Conservation (phyloP, 2,888 invertebrate genomes). For the Hoplodrina ambigua region DNA sequence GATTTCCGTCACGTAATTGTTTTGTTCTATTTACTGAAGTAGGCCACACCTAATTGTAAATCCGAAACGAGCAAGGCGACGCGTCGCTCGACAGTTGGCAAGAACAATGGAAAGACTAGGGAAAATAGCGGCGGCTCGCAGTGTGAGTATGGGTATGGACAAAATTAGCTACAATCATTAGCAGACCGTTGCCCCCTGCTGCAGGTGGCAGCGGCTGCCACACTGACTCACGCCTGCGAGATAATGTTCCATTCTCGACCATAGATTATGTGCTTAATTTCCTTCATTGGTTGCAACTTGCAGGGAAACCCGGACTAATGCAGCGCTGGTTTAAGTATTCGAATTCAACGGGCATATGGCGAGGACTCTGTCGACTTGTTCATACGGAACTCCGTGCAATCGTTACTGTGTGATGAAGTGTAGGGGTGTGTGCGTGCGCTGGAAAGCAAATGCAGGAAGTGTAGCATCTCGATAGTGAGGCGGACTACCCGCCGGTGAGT, state of each 20-base stretch:
- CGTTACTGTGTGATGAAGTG: neutral
- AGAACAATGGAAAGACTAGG: conserved; percentile 56
- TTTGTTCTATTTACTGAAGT: conserved; percentile 52
- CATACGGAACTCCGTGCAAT: neutral
- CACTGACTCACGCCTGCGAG: conserved; percentile 56
- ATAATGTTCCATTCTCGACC: conserved; percentile 26
- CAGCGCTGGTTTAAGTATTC: neutral
- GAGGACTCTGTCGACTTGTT: neutral
- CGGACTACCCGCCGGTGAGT: conserved; percentile 42
- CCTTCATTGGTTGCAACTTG: neutral
- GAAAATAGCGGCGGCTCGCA: conserved; percentile 59
- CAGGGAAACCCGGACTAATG: neutral
- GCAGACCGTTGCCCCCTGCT: conserved; percentile 75
- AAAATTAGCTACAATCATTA: conserved; percentile 77
- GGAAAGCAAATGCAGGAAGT: conserved; percentile 15
- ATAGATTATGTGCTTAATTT: conserved; percentile 15
- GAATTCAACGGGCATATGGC: neutral
- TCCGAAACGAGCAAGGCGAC: conserved; percentile 37
- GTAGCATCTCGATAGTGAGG: conserved; percentile 14
- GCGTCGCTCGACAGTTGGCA: conserved; percentile 42
- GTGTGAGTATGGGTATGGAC: conserved; percentile 58
- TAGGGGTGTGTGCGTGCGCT: conserved; percentile 17
- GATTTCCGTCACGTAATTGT: conserved; percentile 37
- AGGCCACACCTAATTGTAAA: conserved; percentile 57
- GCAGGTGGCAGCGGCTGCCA: conserved; percentile 61